Conservation (phyloP, 1,140 invertebrate species). For the Drosophila cardini region DNA sequence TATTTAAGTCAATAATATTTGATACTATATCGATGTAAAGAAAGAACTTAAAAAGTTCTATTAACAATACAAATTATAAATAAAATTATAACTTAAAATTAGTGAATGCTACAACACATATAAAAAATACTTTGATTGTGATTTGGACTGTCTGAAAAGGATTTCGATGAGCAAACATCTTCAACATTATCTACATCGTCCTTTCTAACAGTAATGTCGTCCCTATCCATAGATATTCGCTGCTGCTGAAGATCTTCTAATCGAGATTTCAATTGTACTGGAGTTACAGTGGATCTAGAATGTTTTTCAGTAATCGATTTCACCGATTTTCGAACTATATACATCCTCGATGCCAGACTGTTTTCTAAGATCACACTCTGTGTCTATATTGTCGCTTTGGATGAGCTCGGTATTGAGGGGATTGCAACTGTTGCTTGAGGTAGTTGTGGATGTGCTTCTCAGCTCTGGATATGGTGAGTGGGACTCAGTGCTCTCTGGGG, state of each 20-base stretch:
- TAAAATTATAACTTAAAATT: conserved; percentile 57
- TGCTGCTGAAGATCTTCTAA: conserved; percentile 82
- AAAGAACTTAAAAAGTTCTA: conserved; percentile 29
- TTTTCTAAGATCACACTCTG: not conserved
- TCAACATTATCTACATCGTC: conserved; percentile 69
- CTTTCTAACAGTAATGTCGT: conserved; percentile 28
- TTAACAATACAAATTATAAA: conserved; percentile 40
- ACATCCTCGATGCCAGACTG: conserved; percentile 15
- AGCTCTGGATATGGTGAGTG: conserved; percentile 88
- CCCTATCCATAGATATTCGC: conserved; percentile 44
- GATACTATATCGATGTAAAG: conserved; percentile 28
- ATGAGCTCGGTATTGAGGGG: conserved; percentile 5
- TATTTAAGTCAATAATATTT: conserved; percentile 24
- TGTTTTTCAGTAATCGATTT: conserved; percentile 42
- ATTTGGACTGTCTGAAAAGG: conserved; percentile 42
- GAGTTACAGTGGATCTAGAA: conserved; percentile 83
- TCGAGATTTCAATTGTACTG: conserved; percentile 85
- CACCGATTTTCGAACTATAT: not conserved
- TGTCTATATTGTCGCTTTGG: conserved; percentile 5
- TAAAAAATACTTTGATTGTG: conserved; percentile 55
- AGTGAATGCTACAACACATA: conserved; percentile 78
- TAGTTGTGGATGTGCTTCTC: conserved; percentile 48
- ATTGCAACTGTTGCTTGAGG: conserved; percentile 59
- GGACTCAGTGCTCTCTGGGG: conserved; percentile 91
- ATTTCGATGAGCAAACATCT: conserved; percentile 43